These are phyloP conservation scores for Nycticryphes semicollaris DNA, from an alignment of 2,113 vertebrate genomes.

Conservation along the genomic window DNA sequence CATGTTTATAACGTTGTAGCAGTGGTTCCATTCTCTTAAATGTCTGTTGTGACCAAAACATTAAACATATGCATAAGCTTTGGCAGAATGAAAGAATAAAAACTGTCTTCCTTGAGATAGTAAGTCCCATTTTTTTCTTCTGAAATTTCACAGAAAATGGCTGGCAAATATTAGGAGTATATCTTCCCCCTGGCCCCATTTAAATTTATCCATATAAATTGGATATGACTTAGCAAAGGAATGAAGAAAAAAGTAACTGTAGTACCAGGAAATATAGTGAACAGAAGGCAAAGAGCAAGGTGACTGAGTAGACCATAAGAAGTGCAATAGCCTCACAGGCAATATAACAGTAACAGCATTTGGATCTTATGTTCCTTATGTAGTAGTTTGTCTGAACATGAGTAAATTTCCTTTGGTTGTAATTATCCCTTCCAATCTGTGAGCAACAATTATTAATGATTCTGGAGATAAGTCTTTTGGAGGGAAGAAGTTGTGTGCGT, in stretches of 20 bases:
- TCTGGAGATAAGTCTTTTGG: neutral
- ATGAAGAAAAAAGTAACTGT: neutral
- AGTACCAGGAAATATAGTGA: neutral
- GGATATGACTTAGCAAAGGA: neutral
- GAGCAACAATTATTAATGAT: neutral
- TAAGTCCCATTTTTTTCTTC: neutral
- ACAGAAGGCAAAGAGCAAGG: neutral
- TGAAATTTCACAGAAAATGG: neutral
- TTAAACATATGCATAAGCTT: neutral
- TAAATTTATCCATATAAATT: neutral
- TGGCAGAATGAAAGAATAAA: neutral
- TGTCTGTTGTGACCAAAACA: neutral
- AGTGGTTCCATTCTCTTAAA: neutral
- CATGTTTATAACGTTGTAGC: neutral
- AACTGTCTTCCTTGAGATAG: neutral
- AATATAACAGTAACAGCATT: neutral
- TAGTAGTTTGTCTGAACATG: neutral
- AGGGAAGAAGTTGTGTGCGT: neutral
- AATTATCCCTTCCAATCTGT: neutral
- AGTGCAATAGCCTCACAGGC: neutral
- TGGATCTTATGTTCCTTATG: neutral
- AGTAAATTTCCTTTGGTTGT: neutral
- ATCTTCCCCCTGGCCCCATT: rapidly evolving
- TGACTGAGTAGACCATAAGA: neutral
- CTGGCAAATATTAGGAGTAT: neutral